Percentiles rank a stretch among this genome's conserved stretches.
These are phyloP conservation scores for Potamilus streckersoni DNA, from an alignment of 1,140 invertebrate genomes.

Conservation along the genomic window DNA sequence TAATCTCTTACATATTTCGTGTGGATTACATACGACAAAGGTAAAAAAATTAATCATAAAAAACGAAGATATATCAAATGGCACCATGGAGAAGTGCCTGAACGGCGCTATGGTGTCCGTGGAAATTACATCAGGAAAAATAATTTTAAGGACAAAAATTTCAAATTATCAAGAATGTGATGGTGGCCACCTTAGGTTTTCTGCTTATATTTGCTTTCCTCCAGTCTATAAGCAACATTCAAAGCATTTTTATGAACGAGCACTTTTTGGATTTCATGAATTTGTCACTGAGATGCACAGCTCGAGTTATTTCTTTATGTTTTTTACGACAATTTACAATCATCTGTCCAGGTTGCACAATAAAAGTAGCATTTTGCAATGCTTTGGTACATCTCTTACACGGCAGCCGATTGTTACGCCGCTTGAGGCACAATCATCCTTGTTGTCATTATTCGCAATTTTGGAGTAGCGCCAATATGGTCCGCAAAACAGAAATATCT, in stretches of 20 bases:
- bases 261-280: constrained; percentile 44
- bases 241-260: constrained; percentile 57
- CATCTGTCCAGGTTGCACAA: constrained; percentile 87
- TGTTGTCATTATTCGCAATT: constrained; percentile 83
- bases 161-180: constrained; percentile 57
- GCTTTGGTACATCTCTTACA: constrained; percentile 92
- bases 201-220: constrained; percentile 60
- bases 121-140: neutral
- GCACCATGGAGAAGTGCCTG: neutral
- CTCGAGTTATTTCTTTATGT: constrained; percentile 91
- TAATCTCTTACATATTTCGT: too few species aligned
- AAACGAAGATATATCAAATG: neutral
- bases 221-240: constrained; percentile 57
- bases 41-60: too few species aligned
- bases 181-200: constrained; percentile 58
- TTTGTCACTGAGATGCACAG: constrained; percentile 86
- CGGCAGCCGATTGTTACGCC: constrained; percentile 88
- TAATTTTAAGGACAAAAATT: constrained; percentile 34
- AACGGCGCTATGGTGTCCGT: neutral
- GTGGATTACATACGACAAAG: too few species aligned
- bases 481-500: constrained; percentile 95
- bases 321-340: constrained; percentile 80
- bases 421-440: constrained; percentile 86
- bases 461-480: constrained; percentile 96
- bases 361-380: constrained; percentile 91